Base-by-base conservation (phyloP, 2,888 invertebrate genomes). In the Hirtodrosophila duncani region DNA sequence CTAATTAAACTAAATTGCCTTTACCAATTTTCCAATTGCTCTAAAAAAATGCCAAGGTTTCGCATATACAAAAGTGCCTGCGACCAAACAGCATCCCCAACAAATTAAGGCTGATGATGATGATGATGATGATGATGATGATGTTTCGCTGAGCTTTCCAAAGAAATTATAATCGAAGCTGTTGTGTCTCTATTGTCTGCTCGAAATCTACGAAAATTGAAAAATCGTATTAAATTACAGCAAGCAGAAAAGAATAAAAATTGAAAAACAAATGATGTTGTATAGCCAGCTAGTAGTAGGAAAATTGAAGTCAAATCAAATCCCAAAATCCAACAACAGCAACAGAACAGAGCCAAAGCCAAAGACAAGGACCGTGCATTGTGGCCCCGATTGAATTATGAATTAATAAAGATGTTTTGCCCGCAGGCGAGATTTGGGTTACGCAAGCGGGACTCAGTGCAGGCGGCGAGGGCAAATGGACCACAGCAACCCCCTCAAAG, bases 381-480 rank as follows among this genome's bases (percentile, higher is more conserved):
- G 51, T 61, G 42, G 65, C 62, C 75, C 81, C 80, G 79, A 85
- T 85, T 85, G 79, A 84, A 84, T 85, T 85, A 85, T 85, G 84
- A 85, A 84, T 85, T 85, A 84, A 84, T 85, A 85, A 85, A 85
- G 83, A 83, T 84, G 75, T 83, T 83, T n/a, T 82, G 83, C 85
- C 85, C 85, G 85, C 84, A 85, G 85, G 84, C 83, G 55, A 82
- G 85, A 83, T 83, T 85, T 84, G 80, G 83, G 81, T 85, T 85
- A 84, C 85, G 64, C 60, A 57, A 63, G 58, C 34, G 38, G n/a
- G n/a, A n/a, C n/a, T n/a, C n/a, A n/a, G n/a, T n/a, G n/a, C n/a
- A n/a, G n/a, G n/a, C n/a, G n/a, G n/a, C 36, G 38, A 49, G 20
- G 31, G 21, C 38, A 33, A 50, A 29, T 39, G 36, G 46, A 34